Percentiles rank a stretch among this genome's conserved stretches.
These are phyloP conservation scores for Antechinus flavipes DNA, from an alignment of 2,113 vertebrate genomes.

Conservation along the genomic window DNA sequence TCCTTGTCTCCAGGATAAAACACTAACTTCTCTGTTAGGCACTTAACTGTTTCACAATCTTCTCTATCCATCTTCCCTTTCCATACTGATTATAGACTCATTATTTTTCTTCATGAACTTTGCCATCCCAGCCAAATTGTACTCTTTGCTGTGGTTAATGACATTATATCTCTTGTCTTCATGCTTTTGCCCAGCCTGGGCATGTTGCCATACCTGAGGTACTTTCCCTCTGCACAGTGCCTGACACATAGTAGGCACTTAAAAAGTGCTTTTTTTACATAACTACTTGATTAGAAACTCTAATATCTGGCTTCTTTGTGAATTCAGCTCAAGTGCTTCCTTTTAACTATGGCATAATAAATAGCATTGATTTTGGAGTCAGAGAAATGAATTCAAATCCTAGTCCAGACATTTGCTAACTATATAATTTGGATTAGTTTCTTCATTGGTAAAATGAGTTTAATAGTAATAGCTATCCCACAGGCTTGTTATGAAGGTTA, in stretches of 20 bases:
- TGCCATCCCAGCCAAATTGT: neutral
- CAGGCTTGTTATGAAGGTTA: neutral
- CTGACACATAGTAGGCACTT: neutral
- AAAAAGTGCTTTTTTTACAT: neutral
- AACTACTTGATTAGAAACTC: neutral
- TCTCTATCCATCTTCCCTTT: neutral
- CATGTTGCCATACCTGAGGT: neutral
- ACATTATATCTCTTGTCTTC: neutral
- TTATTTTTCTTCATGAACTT: neutral
- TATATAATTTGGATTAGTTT: neutral
- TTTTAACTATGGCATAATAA: neutral
- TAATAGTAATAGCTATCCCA: neutral
- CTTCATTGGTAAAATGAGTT: neutral
- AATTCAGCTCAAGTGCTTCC: neutral
- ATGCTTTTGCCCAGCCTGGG: neutral
- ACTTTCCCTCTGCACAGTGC: neutral
- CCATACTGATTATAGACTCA: neutral
- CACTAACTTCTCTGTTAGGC: neutral
- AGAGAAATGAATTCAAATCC: neutral
- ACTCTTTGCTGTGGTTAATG: neutral
- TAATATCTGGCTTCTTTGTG: neutral
- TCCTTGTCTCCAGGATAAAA: too few species aligned
- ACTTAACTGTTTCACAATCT: neutral
- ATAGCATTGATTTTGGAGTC: neutral
- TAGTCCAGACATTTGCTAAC: neutral